Percentiles rank a stretch among this genome's conserved stretches.
These are phyloP conservation scores for Melinaea menophilus DNA, from an alignment of 2,888 invertebrate genomes.

Conservation along the genomic window DNA sequence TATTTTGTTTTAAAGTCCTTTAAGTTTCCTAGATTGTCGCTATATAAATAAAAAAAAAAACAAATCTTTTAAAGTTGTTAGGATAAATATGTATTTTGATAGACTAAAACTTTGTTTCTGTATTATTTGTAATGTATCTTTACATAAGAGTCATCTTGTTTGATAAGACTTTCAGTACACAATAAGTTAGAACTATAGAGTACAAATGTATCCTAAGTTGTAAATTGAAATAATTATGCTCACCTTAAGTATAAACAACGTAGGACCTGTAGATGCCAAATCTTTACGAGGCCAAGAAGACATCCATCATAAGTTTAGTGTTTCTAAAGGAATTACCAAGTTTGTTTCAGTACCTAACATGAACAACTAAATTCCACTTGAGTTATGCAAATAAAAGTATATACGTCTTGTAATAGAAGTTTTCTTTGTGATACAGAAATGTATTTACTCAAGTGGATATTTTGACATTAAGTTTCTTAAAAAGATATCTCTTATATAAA, in stretches of 20 bases:
- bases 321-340: constrained; percentile 31
- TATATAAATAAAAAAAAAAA: too few species aligned
- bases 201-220: constrained; percentile 2
- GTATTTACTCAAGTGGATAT: too few species aligned
- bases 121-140: too few species aligned
- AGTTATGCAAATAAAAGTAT: constrained; percentile 17
- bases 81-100: too few species aligned
- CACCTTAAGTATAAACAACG: constrained; percentile 16
- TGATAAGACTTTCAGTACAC: neutral
- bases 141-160: neutral
- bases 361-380: constrained; percentile 20
- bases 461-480: too few species aligned
- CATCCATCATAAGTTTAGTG: constrained; percentile 33
- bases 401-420: constrained; percentile 4
- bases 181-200: neutral
- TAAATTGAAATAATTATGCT: constrained; percentile 13
- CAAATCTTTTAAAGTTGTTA: too few species aligned
- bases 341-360: constrained; percentile 22
- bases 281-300: constrained; percentile 26
- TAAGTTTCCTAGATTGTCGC: too few species aligned
- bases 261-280: constrained; percentile 22
- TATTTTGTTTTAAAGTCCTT: too few species aligned
- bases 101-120: too few species aligned
- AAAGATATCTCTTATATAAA: too few species aligned
- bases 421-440: too few species aligned